phyloP scores from a whole-genome alignment of 2,113 vertebrate genomes.

The Solea solea region DNA sequence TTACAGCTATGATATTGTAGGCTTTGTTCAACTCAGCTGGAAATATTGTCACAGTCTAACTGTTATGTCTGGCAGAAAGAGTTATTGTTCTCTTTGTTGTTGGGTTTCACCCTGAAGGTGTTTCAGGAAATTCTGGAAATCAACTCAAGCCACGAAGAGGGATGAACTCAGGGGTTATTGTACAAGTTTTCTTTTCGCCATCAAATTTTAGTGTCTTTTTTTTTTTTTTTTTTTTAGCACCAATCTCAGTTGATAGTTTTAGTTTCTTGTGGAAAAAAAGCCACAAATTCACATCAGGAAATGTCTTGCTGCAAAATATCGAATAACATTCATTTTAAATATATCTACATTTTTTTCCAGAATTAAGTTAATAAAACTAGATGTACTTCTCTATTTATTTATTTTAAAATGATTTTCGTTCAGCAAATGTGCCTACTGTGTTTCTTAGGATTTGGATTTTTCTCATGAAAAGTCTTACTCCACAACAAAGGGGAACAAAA shows the following conservation, averaged over 20 bases:
- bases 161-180: constrained; percentile 13
- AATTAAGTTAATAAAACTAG: no score
- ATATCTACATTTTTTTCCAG: no score
- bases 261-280: neutral
- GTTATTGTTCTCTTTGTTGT: constrained; percentile 50
- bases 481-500: neutral
- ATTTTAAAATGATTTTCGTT: no score
- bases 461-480: no score
- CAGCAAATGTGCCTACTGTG: no score
- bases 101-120: constrained; percentile 42
- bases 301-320: no score
- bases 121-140: constrained; percentile 51
- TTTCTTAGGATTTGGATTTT: no score
- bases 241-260: neutral
- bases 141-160: constrained; percentile 39
- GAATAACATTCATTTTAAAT: no score
- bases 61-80: constrained; percentile 45
- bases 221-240: neutral
- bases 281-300: no score
- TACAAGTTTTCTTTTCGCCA: neutral
- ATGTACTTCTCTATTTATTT: no score
- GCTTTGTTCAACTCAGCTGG: constrained; percentile 27
- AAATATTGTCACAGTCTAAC: constrained; percentile 42
- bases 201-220: neutral
- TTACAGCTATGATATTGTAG: constrained; percentile 15